A percentile compares a stretch with the other conserved stretches of the same genome.
These are phyloP conservation scores for Thereva nobilitata DNA, from an alignment of 2,888 invertebrate species.

Conservation along the genomic window DNA sequence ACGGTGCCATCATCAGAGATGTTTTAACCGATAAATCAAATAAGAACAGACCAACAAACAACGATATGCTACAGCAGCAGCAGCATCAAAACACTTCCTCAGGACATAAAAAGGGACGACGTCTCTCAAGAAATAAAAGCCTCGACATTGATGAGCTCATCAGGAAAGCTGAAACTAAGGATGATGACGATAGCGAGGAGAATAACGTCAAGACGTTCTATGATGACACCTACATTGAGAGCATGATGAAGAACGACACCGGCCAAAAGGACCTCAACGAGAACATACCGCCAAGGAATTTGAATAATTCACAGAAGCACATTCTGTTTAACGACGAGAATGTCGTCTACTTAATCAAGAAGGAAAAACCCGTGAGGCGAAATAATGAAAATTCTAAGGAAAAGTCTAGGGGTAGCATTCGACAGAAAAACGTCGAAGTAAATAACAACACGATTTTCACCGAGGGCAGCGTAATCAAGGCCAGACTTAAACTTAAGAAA, in stretches of 20 bases:
- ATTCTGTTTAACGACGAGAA: conserved; percentile 58
- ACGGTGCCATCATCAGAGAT: conserved; percentile 53
- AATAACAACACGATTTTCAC: conserved; percentile 32
- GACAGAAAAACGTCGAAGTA: conserved; percentile 32
- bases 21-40: conserved; percentile 52
- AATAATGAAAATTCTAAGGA: conserved; percentile 13
- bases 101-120: conserved; percentile 44
- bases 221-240: conserved; percentile 49
- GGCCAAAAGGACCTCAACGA: conserved; percentile 19
- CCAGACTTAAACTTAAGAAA: conserved; percentile 39
- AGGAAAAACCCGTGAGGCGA: conserved; percentile 53
- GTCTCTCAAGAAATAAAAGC: conserved; percentile 53
- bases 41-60: conserved; percentile 41
- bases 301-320: conserved; percentile 47
- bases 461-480: conserved; percentile 37
- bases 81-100: conserved; percentile 6
- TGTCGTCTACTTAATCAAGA: conserved; percentile 56
- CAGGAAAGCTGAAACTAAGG: conserved; percentile 49
- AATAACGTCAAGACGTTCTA: conserved; percentile 43
- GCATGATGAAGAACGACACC: conserved; percentile 43
- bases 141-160: conserved; percentile 55
- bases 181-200: conserved; percentile 31
- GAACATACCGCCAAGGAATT: conserved; percentile 11
- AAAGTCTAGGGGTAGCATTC: conserved; percentile 13
- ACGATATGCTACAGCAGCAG: conserved; percentile 16